Base-by-base conservation (phyloP, 2,888 invertebrate species). In the Sycophila texana region DNA sequence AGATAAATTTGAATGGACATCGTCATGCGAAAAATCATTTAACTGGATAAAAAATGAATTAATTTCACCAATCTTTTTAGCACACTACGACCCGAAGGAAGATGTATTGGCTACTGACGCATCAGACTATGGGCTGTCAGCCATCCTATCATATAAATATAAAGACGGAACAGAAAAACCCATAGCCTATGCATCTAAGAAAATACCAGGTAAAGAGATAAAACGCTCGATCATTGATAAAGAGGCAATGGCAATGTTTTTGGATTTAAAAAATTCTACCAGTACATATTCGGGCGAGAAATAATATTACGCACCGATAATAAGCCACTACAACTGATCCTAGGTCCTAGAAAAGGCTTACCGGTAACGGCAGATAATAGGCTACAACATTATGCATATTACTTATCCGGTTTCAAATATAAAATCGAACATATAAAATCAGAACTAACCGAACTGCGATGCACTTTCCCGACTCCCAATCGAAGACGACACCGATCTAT, bases 1-100 rank as follows among this genome's bases (percentile, higher is more conserved):
- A n/a, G 80, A 73, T 16, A 75, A 82, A 22, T 84, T 82, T 57
- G 61, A 77, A 10, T 88, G 87, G 87, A 79, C 76, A n/a, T 76
- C 77, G 0, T 67, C 81, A 5, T 72, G 63, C 20, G 2, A 18
- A 5, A 70, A 47, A 47, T 20, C 71, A 13, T 65, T 72, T 12
- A 26, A 49, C 2, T 65, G 72, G 66, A 20, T 66, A n/a, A 77
- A 72, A 73, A 58, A 57, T 2, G 70, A 66, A 67, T 30, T 77
- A 16, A 77, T 71, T 51, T 63, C 68, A 5, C 47, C 70, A 1
- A 18, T 7, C 57, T 1, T 58, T 13, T 18, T 77, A 30, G 67
- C 51, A 4, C 49, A 72, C 20, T 77, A 72, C 20, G n/a, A 77
- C 18, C 58, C 63, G 14, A 72, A 77, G 3, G 22, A 65, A 57